Evolutionary conservation across 92 coral and sea anemone genomes (phyloP).

Genomic region (Bergia puertoricense): DNA sequence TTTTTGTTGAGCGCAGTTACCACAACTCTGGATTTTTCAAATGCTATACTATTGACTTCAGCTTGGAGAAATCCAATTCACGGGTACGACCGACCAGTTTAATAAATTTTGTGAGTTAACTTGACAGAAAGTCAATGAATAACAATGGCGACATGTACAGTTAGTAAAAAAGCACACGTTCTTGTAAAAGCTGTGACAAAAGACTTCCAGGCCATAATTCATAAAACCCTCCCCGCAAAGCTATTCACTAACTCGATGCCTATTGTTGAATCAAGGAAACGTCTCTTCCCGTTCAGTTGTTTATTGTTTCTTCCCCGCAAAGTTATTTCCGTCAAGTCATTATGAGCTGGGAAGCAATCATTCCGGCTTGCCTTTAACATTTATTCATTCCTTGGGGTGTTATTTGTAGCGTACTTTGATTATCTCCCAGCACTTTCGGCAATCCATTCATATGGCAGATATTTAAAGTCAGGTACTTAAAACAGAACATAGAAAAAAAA

Average conservation of each 20-base stretch:
- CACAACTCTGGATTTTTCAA: not conserved
- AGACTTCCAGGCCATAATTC: not conserved
- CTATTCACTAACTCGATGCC: not conserved
- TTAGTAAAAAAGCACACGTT: no score
- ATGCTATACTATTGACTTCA: no score
- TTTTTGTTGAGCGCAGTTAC: no score
- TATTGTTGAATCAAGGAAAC: not conserved
- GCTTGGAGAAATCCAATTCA: not conserved
- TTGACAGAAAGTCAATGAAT: not conserved
- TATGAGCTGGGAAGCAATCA: not conserved
- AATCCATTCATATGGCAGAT: not conserved
- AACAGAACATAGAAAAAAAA: not conserved
- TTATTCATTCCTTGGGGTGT: not conserved
- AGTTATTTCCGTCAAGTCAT: not conserved
- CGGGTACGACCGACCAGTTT: not conserved
- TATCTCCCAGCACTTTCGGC: not conserved
- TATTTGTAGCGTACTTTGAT: not conserved
- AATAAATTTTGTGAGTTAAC: no score
- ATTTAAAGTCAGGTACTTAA: not conserved
- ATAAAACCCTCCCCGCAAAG: not conserved
- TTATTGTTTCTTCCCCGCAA: not conserved
- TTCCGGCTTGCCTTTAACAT: not conserved
- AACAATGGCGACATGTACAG: not conserved
- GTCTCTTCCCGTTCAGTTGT: not conserved
- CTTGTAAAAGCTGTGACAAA: no score